These are phyloP conservation scores for Lasioglossum vierecki DNA, from an alignment of 2,888 invertebrate species.

Conservation along the genomic window DNA sequence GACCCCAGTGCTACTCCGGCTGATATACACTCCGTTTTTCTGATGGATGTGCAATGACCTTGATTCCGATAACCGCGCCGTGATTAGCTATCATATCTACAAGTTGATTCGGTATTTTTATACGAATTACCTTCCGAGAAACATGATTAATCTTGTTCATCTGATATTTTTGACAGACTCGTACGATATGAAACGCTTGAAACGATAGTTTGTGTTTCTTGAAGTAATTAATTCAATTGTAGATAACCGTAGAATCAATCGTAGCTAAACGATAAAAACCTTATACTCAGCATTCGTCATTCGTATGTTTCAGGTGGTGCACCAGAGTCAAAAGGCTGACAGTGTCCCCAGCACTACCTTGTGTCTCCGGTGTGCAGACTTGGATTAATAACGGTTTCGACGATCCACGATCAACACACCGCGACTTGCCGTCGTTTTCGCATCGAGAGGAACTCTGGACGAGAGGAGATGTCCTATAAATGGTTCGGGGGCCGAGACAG, in stretches of 20 bases:
- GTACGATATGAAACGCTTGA: neutral
- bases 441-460: conserved; percentile 73
- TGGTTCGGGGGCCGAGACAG: conserved; percentile 71
- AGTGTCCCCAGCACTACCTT: neutral
- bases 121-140: neutral
- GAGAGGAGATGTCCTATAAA: conserved; percentile 77
- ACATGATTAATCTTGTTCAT: neutral
- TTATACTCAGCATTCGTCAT: neutral
- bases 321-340: conserved; percentile 57
- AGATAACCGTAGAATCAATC: too few species aligned
- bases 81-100: neutral
- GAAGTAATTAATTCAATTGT: neutral
- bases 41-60: neutral
- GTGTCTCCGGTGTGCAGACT: conserved; percentile 8
- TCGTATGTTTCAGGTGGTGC: conserved; percentile 43
- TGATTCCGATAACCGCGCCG: neutral
- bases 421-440: neutral
- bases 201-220: neutral
- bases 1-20: neutral
- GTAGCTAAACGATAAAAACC: neutral
- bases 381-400: neutral
- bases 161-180: neutral
- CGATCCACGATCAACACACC: conserved; percentile 28
- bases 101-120: neutral
- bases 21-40: neutral